Evolutionary conservation across 2,113 vertebrate genomes (phyloP).

Genomic region (Myrmecophaga tridactyla): DNA sequence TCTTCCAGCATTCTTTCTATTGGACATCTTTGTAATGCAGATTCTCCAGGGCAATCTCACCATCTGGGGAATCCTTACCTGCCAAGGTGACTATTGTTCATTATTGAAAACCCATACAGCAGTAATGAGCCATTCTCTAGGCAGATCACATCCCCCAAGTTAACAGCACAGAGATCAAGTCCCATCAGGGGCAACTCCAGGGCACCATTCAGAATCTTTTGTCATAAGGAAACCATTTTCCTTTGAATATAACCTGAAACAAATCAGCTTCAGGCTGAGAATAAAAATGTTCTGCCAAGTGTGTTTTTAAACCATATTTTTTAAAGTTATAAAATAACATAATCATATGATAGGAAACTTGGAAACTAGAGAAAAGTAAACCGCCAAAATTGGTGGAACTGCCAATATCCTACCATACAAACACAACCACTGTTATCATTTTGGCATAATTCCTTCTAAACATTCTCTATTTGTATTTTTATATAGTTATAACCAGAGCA

Average conservation of each 20-base stretch:
- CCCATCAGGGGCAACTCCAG: neutral
- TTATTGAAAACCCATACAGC: conserved; percentile 48
- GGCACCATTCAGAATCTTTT: conserved; percentile 22
- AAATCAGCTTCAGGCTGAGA: neutral
- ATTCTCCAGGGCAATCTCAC: neutral
- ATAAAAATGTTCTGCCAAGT: neutral
- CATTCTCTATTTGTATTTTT: neutral
- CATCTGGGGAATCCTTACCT: conserved; percentile 52
- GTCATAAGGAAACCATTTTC: neutral
- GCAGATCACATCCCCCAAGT: conserved; percentile 38
- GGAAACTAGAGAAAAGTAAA: neutral
- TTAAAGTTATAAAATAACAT: neutral
- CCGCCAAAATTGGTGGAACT: neutral
- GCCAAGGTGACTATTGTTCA: conserved; percentile 32
- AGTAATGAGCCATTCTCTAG: conserved; percentile 47
- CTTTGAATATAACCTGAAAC: neutral
- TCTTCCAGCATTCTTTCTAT: neutral
- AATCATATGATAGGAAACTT: neutral
- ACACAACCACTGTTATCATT: neutral
- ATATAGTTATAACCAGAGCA: neutral
- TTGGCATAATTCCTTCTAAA: neutral
- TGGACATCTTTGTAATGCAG: neutral
- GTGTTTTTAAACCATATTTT: conserved; percentile 1
- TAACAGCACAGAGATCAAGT: conserved; percentile 58
- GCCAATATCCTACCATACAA: neutral